Base-by-base conservation (phyloP, 2,888 invertebrate species). In the Meiosimyza decipiens region DNA sequence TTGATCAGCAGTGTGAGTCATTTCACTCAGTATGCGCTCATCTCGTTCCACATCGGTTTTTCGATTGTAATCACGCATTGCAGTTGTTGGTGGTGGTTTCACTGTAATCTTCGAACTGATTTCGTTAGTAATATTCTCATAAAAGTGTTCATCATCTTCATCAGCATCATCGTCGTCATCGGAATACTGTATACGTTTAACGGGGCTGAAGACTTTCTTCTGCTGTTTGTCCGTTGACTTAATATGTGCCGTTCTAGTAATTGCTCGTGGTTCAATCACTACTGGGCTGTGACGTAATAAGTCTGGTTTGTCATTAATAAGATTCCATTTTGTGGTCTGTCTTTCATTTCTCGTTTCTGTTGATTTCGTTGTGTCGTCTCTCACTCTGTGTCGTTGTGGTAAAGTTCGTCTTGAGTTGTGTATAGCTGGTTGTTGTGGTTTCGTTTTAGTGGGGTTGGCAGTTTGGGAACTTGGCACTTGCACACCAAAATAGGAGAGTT, bases 401-500 rank as follows among this genome's bases (percentile, higher is more conserved):
- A 77, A 50, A 6, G 76, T 75, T 77, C 75, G 76, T 50, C 77
- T 77, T 63, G 68, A 74, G 12, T 65, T 69, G 54, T 68, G 69
- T 51, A 73, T 69, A 75, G 71, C 7, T 28, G 73, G 59, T 55
- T 70, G 62, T 57, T 15, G 49, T 3, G 50, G 18, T 5, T 49
- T 12, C 7, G 47, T 50, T 47, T 74, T 28, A 40, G 63, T 62
- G 70, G 71, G 40, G 22, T 60, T 54, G 55, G 13, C 9, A 52
- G 57, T 64, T 59, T 49, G 57, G 4, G 59, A 54, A 65, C 77
- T 76, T 18, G 75, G 67, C 6, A 78, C 73, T 68, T 83, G 82
- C 16, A 88, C 80, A 47, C 91, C 91, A 79, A 91, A 91, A 80
- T 90, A 91, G 73, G 90, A 90, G 63, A 91, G 85, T 79, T 91